These are phyloP conservation scores for Amphipoea lucens DNA, from an alignment of 2,888 invertebrate genomes.

Conservation along the genomic window DNA sequence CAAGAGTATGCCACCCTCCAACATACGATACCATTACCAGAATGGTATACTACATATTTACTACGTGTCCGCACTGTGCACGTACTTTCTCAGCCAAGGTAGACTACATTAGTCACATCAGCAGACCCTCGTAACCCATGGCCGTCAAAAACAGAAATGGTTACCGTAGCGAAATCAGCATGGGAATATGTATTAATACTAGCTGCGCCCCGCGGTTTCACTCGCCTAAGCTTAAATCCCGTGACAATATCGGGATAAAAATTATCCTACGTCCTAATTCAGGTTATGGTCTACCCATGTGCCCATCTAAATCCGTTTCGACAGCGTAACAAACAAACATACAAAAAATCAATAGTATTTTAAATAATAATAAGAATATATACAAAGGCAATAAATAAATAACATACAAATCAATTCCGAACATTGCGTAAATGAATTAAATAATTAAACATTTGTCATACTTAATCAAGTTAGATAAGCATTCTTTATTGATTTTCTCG, in stretches of 20 bases:
- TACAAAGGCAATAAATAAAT: constrained; percentile 9
- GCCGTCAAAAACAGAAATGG: neutral
- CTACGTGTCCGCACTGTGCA: neutral
- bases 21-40: neutral
- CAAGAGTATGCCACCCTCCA: neutral
- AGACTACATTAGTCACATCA: neutral
- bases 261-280: too few relatives aligned
- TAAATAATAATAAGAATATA: neutral
- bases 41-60: neutral
- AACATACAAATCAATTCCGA: neutral
- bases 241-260: neutral
- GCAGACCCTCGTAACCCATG: neutral
- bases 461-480: constrained; percentile 39
- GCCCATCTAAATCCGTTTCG: too few relatives aligned
- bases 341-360: too few relatives aligned
- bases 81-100: neutral
- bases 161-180: neutral
- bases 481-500: constrained; percentile 37
- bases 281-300: too few relatives aligned
- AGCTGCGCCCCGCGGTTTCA: neutral
- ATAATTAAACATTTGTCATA: constrained; percentile 54
- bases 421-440: constrained; percentile 30
- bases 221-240: neutral
- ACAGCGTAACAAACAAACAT: too few relatives aligned
- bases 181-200: neutral